Conservation (phyloP, 2,888 invertebrate genomes). For the Dioctria rufipes region DNA sequence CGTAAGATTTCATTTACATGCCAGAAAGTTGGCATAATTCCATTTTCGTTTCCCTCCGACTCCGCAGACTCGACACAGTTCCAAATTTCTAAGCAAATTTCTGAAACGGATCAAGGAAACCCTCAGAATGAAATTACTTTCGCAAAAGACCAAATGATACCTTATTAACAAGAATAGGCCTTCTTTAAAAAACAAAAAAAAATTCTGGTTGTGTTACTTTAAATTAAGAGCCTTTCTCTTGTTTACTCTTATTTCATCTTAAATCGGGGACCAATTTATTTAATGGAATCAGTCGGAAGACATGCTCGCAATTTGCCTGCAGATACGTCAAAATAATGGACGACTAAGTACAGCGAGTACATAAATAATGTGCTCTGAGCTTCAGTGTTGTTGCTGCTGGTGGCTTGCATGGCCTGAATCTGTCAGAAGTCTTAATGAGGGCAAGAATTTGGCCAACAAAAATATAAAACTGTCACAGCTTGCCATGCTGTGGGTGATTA, state of each 20-base stretch:
- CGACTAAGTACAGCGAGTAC: not conserved
- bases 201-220: not conserved
- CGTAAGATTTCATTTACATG: conserved; percentile 3
- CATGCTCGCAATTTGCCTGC: not conserved
- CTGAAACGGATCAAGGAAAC: conserved; percentile 23
- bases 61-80: too few species aligned
- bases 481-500: conserved; percentile 16
- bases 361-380: conserved; percentile 22
- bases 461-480: conserved; percentile 12
- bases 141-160: conserved; percentile 14
- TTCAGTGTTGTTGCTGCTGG: conserved; percentile 13
- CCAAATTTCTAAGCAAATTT: conserved; percentile 1
- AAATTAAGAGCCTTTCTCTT: conserved; percentile 16
- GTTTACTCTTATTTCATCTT: not conserved
- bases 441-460: too few species aligned
- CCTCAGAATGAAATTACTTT: not conserved
- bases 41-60: conserved; percentile 10
- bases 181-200: conserved; percentile 13
- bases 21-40: conserved; percentile 26
- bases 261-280: conserved; percentile 5
- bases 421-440: conserved; percentile 15
- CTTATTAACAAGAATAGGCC: conserved; percentile 36
- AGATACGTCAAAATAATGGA: not conserved
- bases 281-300: conserved; percentile 23
- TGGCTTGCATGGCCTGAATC: not conserved